Evolutionary conservation across 2,888 invertebrate species (phyloP).

Genomic region (Agrotis ipsilon): DNA sequence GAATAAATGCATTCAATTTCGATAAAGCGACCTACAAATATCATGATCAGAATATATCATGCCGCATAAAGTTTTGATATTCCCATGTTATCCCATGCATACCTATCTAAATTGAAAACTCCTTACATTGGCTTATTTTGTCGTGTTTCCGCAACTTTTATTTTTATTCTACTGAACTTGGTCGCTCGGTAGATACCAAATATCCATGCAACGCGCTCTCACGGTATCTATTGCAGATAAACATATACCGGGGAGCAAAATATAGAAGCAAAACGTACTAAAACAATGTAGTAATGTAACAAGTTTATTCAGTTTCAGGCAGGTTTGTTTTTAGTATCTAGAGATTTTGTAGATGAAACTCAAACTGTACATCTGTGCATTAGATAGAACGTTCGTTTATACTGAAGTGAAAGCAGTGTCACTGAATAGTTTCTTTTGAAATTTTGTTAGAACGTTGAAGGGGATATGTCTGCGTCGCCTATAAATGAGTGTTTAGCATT

Average conservation of each 20-base stretch:
- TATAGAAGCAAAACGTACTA: slow-evolving; percentile 23
- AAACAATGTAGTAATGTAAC: slow-evolving; percentile 51
- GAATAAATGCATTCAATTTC: background rate
- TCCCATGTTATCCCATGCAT: slow-evolving; percentile 16
- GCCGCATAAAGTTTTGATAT: slow-evolving; percentile 19
- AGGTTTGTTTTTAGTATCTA: slow-evolving; percentile 26
- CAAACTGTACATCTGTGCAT: slow-evolving; percentile 23
- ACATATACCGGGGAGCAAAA: slow-evolving; percentile 21
- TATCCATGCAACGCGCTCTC: slow-evolving; percentile 35
- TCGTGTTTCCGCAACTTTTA: slow-evolving; percentile 38
- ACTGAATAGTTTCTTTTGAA: slow-evolving; percentile 56
- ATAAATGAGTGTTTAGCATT: slow-evolving; percentile 86
- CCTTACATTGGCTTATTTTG: slow-evolving; percentile 34
- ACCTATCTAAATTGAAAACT: slow-evolving; percentile 41
- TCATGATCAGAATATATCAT: slow-evolving; percentile 2
- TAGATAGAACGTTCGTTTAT: slow-evolving; percentile 16
- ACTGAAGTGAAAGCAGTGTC: slow-evolving; percentile 36
- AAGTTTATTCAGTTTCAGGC: slow-evolving; percentile 47
- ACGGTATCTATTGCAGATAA: slow-evolving; percentile 29
- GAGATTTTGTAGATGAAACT: slow-evolving; percentile 26
- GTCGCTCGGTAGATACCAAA: slow-evolving; percentile 42
- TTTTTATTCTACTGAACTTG: slow-evolving; percentile 44
- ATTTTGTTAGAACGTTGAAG: slow-evolving; percentile 70
- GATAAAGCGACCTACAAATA: background rate
- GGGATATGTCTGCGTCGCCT: slow-evolving; percentile 76